A percentile compares a stretch with the other conserved stretches of the same genome.
phyloP scores from a whole-genome alignment of 2,797 vertebrate genomes.

The Mallotus villosus region DNA sequence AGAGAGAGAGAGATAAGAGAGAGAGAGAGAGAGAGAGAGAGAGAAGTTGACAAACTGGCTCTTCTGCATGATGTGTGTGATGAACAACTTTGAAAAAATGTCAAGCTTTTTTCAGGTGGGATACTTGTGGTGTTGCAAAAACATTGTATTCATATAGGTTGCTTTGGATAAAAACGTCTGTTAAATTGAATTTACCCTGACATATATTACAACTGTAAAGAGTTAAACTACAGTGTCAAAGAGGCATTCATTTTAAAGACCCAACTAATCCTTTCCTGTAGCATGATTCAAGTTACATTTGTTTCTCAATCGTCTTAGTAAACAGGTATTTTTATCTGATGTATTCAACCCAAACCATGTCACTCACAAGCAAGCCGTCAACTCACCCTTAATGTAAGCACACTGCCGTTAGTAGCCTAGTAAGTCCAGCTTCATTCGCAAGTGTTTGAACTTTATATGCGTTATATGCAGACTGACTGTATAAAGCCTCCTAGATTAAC shows the following conservation, averaged over 20 bases:
- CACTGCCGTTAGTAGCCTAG: no score
- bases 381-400: no score
- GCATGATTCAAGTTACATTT: not conserved
- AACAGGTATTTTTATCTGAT: no score
- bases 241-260: no score
- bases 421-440: not conserved
- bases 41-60: conserved; percentile 9
- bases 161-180: no score
- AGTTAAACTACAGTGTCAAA: no score
- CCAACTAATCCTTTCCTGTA: no score
- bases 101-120: not conserved
- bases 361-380: no score
- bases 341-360: no score
- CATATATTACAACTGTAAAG: not conserved
- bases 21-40: not conserved
- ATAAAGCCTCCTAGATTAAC: not conserved
- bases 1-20: not conserved
- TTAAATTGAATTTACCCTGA: no score
- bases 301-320: not conserved
- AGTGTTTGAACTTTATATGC: not conserved
- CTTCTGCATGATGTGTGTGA: not conserved
- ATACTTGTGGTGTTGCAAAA: no score
- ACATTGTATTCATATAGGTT: no score
- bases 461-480: not conserved
- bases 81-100: not conserved